Conservation (phyloP, 2,113 vertebrate genomes). For the Typhlomys cinereus region DNA sequence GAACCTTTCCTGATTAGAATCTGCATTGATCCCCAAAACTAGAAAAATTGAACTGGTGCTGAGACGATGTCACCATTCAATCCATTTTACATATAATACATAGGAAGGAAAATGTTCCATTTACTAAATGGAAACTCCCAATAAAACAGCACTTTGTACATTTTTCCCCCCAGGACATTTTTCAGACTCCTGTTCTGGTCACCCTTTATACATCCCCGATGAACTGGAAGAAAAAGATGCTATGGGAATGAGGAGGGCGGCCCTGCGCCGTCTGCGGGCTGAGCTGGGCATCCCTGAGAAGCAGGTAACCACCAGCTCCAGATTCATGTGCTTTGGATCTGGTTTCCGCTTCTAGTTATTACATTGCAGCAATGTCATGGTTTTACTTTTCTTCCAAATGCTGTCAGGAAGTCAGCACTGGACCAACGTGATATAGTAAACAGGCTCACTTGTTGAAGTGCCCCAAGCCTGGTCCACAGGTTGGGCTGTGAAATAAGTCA, state of each 20-base stretch:
- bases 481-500: neutral
- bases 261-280: neutral
- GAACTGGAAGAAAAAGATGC: neutral
- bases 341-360: neutral
- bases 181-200: constrained; percentile 91
- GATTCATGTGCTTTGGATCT: too few relatives aligned
- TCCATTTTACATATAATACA: neutral
- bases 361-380: neutral
- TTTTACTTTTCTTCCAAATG: too few relatives aligned
- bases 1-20: too few relatives aligned
- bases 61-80: neutral
- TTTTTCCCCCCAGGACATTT: constrained; percentile 63
- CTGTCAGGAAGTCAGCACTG: too few relatives aligned
- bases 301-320: neutral
- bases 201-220: neutral
- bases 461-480: neutral
- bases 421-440: neutral
- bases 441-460: neutral
- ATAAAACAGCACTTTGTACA: neutral
- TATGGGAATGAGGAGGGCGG: neutral
- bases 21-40: too few relatives aligned
- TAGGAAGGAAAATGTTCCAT: neutral
- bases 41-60: too few relatives aligned
- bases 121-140: neutral
- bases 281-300: neutral